Conservation (phyloP, 1,140 invertebrate species). For the Gerris buenoi region DNA sequence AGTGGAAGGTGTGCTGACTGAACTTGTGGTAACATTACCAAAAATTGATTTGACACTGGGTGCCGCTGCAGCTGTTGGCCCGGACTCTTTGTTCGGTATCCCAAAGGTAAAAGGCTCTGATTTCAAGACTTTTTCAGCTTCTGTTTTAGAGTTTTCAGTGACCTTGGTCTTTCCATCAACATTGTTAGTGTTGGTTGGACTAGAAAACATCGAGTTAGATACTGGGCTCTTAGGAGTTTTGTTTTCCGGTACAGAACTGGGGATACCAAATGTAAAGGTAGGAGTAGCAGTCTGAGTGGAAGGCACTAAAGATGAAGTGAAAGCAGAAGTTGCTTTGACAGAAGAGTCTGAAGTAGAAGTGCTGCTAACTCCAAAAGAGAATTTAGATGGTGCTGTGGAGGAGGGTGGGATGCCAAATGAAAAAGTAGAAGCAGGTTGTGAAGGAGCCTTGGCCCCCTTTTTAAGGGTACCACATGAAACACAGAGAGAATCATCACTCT, state of each 20-base stretch:
- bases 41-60: background rate
- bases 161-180: too few relatives aligned
- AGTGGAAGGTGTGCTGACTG: background rate
- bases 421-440: background rate
- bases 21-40: background rate
- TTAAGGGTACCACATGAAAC: slow-evolving; percentile 7
- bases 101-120: too few relatives aligned
- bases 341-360: background rate
- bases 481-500: slow-evolving; percentile 35
- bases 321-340: background rate
- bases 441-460: slow-evolving; percentile 1
- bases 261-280: background rate
- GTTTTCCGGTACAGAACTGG: background rate
- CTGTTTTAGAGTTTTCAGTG: too few relatives aligned
- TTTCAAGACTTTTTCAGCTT: too few relatives aligned
- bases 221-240: too few relatives aligned
- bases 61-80: too few relatives aligned
- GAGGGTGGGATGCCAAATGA: background rate
- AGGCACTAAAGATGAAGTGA: background rate
- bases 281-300: background rate
- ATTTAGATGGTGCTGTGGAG: slow-evolving; percentile 1
- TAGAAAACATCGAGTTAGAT: too few relatives aligned
- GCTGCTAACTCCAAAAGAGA: slow-evolving; percentile 11
- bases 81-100: too few relatives aligned
- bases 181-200: too few relatives aligned